Evolutionary conservation across 2,888 invertebrate species (phyloP).

Genomic region (Nephrocerus scutellatus): DNA sequence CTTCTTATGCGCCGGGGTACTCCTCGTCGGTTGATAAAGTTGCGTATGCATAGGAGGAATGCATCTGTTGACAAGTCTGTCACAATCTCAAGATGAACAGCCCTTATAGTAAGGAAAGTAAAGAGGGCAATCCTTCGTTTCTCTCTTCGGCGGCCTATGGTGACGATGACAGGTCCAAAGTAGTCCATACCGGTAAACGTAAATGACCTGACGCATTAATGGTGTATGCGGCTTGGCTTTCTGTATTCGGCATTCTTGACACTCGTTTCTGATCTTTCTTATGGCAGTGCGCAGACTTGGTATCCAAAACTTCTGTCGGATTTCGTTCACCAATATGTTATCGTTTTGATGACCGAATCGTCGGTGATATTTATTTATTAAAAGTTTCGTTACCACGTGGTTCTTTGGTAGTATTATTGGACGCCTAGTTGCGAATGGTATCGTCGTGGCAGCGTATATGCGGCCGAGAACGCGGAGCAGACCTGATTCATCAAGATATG

Average conservation of each 20-base stretch:
- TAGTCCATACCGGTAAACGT: constrained; percentile 19
- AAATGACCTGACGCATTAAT: constrained; percentile 22
- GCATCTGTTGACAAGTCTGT: constrained; percentile 14
- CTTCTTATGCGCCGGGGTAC: constrained; percentile 6
- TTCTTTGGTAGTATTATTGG: constrained; percentile 6
- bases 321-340: constrained; percentile 8
- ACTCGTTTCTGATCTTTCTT: constrained; percentile 3
- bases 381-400: neutral
- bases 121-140: constrained; percentile 16
- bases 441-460: neutral
- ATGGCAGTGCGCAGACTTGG: constrained; percentile 4
- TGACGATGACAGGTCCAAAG: constrained; percentile 16
- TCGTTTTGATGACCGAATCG: constrained; percentile 11
- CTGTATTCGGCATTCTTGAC: constrained; percentile 4
- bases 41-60: constrained; percentile 11
- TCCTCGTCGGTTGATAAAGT: constrained; percentile 15
- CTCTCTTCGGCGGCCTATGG: constrained; percentile 12
- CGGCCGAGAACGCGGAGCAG: constrained; percentile 1
- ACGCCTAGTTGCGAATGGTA: neutral
- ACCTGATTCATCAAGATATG: neutral
- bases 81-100: constrained; percentile 15
- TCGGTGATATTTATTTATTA: constrained; percentile 5
- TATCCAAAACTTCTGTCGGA: constrained; percentile 14
- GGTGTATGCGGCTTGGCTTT: constrained; percentile 9
- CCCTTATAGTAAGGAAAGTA: constrained; percentile 15